phyloP scores from a whole-genome alignment of 2,797 vertebrate species.

The Danio jaintianensis region DNA sequence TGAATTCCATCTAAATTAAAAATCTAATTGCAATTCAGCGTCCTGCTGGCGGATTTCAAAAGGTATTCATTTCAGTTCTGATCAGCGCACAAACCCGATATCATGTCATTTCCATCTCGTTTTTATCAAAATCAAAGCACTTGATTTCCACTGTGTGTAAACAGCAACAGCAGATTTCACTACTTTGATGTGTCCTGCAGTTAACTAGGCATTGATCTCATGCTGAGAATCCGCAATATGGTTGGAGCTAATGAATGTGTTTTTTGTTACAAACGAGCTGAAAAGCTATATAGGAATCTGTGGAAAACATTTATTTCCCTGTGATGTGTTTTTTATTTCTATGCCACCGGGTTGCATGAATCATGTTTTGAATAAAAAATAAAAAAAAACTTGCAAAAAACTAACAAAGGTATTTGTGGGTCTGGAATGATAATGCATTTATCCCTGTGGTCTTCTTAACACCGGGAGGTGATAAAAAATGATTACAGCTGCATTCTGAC shows the following conservation, averaged over 20 bases:
- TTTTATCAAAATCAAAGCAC: constrained; percentile 9
- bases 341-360: constrained; percentile 9
- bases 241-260: constrained; percentile 26
- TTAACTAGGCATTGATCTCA: constrained; percentile 2
- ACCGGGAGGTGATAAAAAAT: constrained; percentile 36
- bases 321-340: constrained; percentile 22
- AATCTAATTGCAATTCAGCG: background rate
- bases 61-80: background rate
- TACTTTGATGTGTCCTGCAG: constrained; percentile 1
- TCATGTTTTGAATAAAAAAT: constrained; percentile 18
- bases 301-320: constrained; percentile 4
- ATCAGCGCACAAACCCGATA: background rate
- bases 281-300: background rate
- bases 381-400: background rate
- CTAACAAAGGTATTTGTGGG: background rate
- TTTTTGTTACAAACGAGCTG: constrained; percentile 5
- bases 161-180: constrained; percentile 18
- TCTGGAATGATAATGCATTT: constrained; percentile 22
- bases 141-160: constrained; percentile 1
- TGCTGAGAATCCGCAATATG: background rate
- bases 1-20: constrained; percentile 2
- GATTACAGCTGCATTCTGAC: constrained; percentile 1
- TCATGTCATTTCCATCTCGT: constrained; percentile 1
- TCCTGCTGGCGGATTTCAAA: background rate
- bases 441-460: background rate